Percentiles rank a stretch among this genome's conserved stretches.
phyloP scores from a whole-genome alignment of 2,797 vertebrate species.

The Arrhamphus sclerolepis region DNA sequence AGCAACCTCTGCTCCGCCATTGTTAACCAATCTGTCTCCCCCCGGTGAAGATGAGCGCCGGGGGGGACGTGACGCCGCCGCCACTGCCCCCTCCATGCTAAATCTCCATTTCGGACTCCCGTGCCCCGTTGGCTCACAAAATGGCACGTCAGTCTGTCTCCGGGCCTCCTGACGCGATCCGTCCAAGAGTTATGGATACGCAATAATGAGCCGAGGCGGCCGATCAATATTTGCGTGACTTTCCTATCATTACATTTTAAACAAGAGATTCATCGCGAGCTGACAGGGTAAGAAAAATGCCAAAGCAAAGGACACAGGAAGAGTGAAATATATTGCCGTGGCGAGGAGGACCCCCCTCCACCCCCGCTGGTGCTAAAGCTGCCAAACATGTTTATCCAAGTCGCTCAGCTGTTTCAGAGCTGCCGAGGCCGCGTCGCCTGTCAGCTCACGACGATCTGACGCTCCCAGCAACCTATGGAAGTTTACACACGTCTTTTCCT shows the following conservation, averaged over 20 bases:
- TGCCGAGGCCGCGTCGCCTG: slow-evolving; percentile 50
- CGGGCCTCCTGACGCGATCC: slow-evolving; percentile 50
- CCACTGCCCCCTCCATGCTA: slow-evolving; percentile 66
- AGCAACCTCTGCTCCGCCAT: slow-evolving; percentile 78
- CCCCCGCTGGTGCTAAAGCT: slow-evolving; percentile 59
- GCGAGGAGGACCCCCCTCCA: slow-evolving; percentile 57
- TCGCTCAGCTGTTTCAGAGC: slow-evolving; percentile 61
- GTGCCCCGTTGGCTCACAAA: slow-evolving; percentile 77
- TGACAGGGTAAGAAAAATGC: slow-evolving; percentile 76
- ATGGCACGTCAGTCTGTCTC: slow-evolving; percentile 77
- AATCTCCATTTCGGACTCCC: slow-evolving; percentile 76
- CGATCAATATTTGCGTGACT: slow-evolving; percentile 73
- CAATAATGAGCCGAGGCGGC: slow-evolving; percentile 76
- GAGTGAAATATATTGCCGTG: slow-evolving; percentile 65
- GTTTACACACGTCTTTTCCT: no score
- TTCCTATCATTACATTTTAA: slow-evolving; percentile 75
- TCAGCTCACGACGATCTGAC: slow-evolving; percentile 30
- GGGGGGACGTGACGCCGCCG: slow-evolving; percentile 47
- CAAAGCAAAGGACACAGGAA: slow-evolving; percentile 74
- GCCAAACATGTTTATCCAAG: slow-evolving; percentile 69
- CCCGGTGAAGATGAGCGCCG: slow-evolving; percentile 67
- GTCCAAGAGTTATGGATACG: slow-evolving; percentile 81
- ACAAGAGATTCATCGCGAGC: slow-evolving; percentile 74
- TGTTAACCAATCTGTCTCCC: slow-evolving; percentile 88
- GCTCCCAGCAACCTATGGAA: no score